phyloP scores from a whole-genome alignment of 2,797 vertebrate species.

The Tangara arthus region DNA sequence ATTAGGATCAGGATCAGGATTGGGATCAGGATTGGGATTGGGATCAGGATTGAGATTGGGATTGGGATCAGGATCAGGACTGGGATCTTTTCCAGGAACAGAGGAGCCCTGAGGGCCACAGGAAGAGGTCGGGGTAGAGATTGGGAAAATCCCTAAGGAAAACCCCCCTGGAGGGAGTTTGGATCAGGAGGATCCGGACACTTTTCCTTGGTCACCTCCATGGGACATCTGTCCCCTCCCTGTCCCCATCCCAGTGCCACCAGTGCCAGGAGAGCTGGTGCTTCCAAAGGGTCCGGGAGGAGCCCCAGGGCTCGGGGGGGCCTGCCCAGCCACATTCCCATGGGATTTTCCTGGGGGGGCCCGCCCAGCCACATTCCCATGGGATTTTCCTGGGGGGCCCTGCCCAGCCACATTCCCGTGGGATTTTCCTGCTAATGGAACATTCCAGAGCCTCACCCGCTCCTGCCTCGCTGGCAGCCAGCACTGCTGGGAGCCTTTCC shows the following conservation, averaged over 20 bases:
- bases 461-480: background rate
- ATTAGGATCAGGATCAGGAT: no score
- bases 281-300: background rate
- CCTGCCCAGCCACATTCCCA: background rate
- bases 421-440: background rate
- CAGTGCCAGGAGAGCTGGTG: background rate
- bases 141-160: background rate
- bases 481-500: background rate
- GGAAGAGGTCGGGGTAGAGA: no score
- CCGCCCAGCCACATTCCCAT: background rate
- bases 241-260: background rate
- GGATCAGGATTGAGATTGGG: background rate
- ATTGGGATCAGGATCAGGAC: no score
- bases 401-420: background rate
- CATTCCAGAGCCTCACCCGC: background rate
- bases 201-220: background rate
- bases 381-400: background rate
- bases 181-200: background rate
- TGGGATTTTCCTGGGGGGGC: background rate
- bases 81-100: background rate
- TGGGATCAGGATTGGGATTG: rapidly evolving
- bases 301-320: background rate
- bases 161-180: background rate
- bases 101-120: background rate
- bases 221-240: background rate